Base-by-base conservation (phyloP, 1,140 invertebrate species). In the Lasioglossum baleicum region DNA sequence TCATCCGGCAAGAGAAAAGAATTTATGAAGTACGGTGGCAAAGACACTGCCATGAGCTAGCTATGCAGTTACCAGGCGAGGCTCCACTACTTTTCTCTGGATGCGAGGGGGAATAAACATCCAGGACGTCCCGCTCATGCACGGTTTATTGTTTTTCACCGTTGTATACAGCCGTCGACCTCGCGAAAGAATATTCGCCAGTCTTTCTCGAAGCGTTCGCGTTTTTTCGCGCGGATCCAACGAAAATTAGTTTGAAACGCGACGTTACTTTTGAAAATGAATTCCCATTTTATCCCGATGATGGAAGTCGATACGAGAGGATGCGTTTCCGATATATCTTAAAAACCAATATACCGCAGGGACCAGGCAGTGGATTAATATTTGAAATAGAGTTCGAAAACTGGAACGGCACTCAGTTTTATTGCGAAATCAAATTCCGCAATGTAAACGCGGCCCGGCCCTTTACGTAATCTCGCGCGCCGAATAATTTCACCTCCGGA, bases 251-350 rank as follows among this genome's bases (percentile, higher is more conserved):
- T 44, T 48, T 3, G 17, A 8, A 5, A 40, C 31, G n/a, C 42
- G 42, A 67, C 22, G 65, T 67, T 67, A 67, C 65, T 48, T 67
- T 51, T n/a, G 42, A 26, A 67, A 67, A 67, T 67, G 42, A 48
- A 67, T 48, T 26, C 65, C 20, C 65, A 22, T n/a, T 66, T 66
- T 11, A 66, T 66, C n/a, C 40, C n/a, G 20, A 44, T 44, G 20
- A 44, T 44, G 20, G 40, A 66, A 66, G 64, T 66, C n/a, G 20
- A 66, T 44, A 66, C 40, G 64, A 22, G 64, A 22, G 64, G 40
- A 66, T 44, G 64, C 40, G n/a, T 66, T 66, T 44, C 40, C 20
- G n/a, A 22, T 44, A 40, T 66, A 66, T 22, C 42, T 66, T 66
- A 42, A 66, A 65, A 66, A 40, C 42, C 40, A 44, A 22, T 44